Percentiles rank a stretch among this genome's conserved stretches.
These are phyloP conservation scores for Styela clava DNA, from an alignment of 23 tunicate species.

Conservation along the genomic window DNA sequence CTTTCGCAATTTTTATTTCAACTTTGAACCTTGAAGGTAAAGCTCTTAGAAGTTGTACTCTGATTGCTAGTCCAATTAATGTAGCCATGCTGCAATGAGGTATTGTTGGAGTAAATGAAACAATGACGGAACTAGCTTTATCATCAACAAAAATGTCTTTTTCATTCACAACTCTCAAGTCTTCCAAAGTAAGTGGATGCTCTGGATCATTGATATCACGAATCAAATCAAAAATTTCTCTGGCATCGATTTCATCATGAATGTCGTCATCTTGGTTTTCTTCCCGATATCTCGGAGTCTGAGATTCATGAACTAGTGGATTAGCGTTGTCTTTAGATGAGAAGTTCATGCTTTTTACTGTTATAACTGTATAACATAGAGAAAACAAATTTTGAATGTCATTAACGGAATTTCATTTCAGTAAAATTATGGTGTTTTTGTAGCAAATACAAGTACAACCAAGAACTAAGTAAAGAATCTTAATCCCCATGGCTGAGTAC, in stretches of 20 bases:
- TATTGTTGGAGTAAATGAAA: conserved; percentile 91
- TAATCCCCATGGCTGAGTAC: no score
- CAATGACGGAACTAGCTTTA: conserved; percentile 50
- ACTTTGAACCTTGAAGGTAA: conserved; percentile 91
- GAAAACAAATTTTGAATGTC: no score
- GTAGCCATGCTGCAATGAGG: conserved; percentile 99
- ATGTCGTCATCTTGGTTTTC: conserved; percentile 46
- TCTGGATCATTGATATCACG: conserved; percentile 98
- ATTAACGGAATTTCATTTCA: no score
- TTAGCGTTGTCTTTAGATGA: conserved; percentile 70
- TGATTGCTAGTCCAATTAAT: conserved; percentile 89
- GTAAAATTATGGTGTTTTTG: no score
- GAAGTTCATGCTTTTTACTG: conserved; percentile 4
- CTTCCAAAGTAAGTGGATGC: conserved; percentile 92
- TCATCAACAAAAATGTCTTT: conserved; percentile 83
- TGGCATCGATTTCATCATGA: conserved; percentile 67
- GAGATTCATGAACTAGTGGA: conserved; percentile 56
- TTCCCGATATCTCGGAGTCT: conserved; percentile 57
- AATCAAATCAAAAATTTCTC: conserved; percentile 93
- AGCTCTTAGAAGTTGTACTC: conserved; percentile 72
- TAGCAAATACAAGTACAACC: no score
- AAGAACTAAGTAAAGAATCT: no score
- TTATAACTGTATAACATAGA: no score
- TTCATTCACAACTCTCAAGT: conserved; percentile 75
- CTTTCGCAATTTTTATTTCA: conserved; percentile 74